These are phyloP conservation scores for Ceratotherium simum DNA, from an alignment of 2,113 vertebrate genomes.

Conservation along the genomic window DNA sequence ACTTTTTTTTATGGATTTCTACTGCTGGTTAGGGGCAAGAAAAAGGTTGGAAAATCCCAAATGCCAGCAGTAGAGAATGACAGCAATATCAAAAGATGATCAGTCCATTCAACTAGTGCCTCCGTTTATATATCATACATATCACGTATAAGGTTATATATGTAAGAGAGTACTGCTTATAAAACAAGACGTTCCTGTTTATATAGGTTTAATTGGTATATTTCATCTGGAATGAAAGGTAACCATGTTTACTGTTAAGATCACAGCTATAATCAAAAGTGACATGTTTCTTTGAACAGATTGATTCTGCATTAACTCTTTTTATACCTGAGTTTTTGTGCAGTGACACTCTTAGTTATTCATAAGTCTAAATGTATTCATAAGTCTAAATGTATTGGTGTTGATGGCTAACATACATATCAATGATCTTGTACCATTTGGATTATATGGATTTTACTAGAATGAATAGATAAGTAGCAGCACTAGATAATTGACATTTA, in stretches of 20 bases:
- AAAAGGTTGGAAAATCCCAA: neutral
- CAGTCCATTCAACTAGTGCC: neutral
- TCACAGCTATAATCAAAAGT: neutral
- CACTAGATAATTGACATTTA: neutral
- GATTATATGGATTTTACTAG: conserved; percentile 41
- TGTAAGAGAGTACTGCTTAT: neutral
- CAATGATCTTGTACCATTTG: neutral
- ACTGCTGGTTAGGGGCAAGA: neutral
- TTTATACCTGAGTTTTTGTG: conserved; percentile 14
- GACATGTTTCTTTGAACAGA: neutral
- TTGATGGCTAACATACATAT: neutral
- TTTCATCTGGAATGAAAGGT: neutral
- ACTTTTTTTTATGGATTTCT: conserved; percentile 19
- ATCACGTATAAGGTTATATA: neutral
- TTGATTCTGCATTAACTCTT: neutral
- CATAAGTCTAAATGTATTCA: neutral
- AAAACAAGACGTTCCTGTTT: neutral
- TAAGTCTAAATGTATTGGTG: neutral
- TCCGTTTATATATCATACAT: neutral
- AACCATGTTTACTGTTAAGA: neutral
- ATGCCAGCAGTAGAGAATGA: neutral
- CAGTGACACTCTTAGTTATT: neutral
- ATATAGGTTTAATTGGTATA: neutral
- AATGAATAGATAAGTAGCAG: neutral
- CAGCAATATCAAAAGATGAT: neutral